These are phyloP conservation scores for Theonella swinhoei DNA, from an alignment of 37 sponge, comb jelly and placozoan genomes.

Conservation along the genomic window DNA sequence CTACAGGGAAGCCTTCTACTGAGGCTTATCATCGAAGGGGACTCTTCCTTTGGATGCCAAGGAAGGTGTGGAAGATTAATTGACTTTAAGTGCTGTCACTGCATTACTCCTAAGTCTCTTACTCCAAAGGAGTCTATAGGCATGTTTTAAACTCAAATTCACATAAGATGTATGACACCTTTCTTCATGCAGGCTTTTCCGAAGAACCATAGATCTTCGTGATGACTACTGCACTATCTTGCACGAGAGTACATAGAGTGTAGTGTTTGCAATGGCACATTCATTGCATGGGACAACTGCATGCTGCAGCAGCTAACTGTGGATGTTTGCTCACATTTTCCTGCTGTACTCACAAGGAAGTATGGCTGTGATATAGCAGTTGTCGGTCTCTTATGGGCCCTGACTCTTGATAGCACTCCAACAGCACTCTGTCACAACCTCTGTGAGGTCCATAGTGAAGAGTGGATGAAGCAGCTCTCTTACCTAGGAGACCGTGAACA, in stretches of 20 bases:
- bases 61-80: conserved; percentile 33
- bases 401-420: too few species aligned
- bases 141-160: too few species aligned
- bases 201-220: background rate
- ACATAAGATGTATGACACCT: too few species aligned
- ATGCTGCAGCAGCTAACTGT: conserved; percentile 25
- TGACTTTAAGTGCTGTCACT: conserved; percentile 30
- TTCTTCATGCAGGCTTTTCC: too few species aligned
- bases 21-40: too few species aligned
- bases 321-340: conserved; percentile 12
- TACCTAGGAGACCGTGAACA: too few species aligned
- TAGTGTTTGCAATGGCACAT: conserved; percentile 1
- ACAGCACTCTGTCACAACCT: too few species aligned
- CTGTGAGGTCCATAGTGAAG: too few species aligned
- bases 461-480: too few species aligned
- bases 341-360: conserved; percentile 22
- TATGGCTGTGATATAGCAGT: conserved; percentile 33
- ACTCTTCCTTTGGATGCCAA: too few species aligned
- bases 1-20: too few species aligned
- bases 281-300: conserved; percentile 29
- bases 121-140: conserved; percentile 42
- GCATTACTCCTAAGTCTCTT: conserved; percentile 8
- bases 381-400: too few species aligned
- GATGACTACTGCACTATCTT: conserved; percentile 32
- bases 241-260: conserved; percentile 34